Conservation (phyloP, 2,888 invertebrate genomes). For the Diaprepes abbreviatus region DNA sequence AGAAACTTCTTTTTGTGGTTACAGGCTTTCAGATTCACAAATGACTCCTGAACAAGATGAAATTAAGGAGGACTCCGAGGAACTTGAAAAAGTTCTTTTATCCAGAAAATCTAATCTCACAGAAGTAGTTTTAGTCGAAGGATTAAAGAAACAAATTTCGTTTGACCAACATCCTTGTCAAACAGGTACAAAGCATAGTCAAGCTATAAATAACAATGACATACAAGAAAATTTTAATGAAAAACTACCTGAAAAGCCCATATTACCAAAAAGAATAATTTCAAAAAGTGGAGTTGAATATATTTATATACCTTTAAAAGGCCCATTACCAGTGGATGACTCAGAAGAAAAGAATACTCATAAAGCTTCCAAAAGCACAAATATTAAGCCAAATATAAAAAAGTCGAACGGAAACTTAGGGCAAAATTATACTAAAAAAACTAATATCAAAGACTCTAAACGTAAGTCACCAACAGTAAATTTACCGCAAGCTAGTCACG, state of each 20-base stretch:
- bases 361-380: constrained; percentile 49
- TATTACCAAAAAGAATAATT: constrained; percentile 61
- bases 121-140: constrained; percentile 75
- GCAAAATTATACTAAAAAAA: constrained; percentile 8
- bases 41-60: constrained; percentile 56
- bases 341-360: constrained; percentile 24
- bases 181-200: neutral
- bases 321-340: constrained; percentile 59
- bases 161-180: neutral
- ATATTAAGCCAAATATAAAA: constrained; percentile 52
- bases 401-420: neutral
- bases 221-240: constrained; percentile 43
- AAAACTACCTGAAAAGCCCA: constrained; percentile 53
- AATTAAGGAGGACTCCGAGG: constrained; percentile 65
- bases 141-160: constrained; percentile 65
- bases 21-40: constrained; percentile 72
- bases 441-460: constrained; percentile 46
- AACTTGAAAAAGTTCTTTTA: constrained; percentile 71
- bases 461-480: constrained; percentile 45
- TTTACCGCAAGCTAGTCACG: constrained; percentile 41
- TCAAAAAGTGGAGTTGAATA: constrained; percentile 67
- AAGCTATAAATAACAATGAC: neutral
- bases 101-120: constrained; percentile 77
- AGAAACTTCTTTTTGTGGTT: constrained; percentile 92
- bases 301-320: constrained; percentile 68